These are phyloP conservation scores for Euwallacea fornicatus DNA, from an alignment of 1,140 invertebrate genomes.

Conservation along the genomic window DNA sequence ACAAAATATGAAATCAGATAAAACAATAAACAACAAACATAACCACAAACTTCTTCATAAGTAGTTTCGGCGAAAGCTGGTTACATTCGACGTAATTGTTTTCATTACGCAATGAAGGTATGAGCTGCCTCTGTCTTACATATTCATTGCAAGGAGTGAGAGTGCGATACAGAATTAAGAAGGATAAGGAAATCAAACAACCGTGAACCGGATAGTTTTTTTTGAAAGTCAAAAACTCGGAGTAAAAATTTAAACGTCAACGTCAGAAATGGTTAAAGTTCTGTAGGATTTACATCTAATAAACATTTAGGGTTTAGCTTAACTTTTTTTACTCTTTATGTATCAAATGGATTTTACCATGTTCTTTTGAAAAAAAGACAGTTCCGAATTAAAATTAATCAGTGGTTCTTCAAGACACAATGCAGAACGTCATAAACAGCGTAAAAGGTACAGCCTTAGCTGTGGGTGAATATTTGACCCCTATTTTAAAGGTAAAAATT, in stretches of 20 bases:
- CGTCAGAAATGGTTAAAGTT: not conserved
- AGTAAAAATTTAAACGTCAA: slow-evolving; percentile 42
- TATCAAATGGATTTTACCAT: not conserved
- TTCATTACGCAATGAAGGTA: no score
- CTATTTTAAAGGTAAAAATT: slow-evolving; percentile 81
- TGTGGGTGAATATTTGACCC: slow-evolving; percentile 95
- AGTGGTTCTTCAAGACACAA: slow-evolving; percentile 51
- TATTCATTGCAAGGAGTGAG: no score
- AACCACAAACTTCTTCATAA: no score
- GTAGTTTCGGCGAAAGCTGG: no score
- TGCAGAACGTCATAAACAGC: slow-evolving; percentile 95
- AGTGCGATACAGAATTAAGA: no score
- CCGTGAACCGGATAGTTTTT: no score
- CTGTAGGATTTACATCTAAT: not conserved
- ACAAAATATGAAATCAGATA: no score
- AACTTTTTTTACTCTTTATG: not conserved
- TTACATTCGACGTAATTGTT: no score
- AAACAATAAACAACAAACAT: no score
- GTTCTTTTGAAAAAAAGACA: not conserved
- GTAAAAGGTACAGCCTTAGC: slow-evolving; percentile 93
- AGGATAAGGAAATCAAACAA: no score
- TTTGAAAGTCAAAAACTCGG: no score
- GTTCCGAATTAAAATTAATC: not conserved
- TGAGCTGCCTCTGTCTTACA: no score
- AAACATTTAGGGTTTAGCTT: not conserved